Conservation (phyloP, 2,797 vertebrate genomes). For the Pteronotus mesoamericanus region DNA sequence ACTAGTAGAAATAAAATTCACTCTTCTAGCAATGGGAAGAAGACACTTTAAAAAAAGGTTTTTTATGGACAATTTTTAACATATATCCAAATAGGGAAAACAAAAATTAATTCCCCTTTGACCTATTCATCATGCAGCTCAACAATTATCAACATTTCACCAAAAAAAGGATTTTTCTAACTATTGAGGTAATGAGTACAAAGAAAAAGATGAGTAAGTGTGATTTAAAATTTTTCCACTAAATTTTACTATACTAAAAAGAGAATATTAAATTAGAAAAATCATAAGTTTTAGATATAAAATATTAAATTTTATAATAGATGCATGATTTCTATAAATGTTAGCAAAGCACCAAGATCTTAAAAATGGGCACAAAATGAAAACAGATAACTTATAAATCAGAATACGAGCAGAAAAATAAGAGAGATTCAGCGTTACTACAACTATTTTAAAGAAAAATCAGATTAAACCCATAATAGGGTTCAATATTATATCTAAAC, state of each 20-base stretch:
- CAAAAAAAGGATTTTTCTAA: not conserved
- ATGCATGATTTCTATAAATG: not conserved
- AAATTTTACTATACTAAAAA: not conserved
- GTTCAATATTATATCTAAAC: not conserved
- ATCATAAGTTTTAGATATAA: slow-evolving; percentile 4
- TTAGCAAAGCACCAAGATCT: not conserved
- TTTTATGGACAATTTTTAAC: not conserved
- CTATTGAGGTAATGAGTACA: not conserved
- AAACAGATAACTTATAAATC: not conserved
- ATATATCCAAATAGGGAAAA: not conserved
- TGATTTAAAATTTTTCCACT: not conserved
- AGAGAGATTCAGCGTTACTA: not conserved
- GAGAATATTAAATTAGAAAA: not conserved
- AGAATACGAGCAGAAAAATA: not conserved
- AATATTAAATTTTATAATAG: not conserved
- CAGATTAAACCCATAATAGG: not conserved
- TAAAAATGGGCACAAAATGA: not conserved
- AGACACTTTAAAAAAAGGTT: not conserved
- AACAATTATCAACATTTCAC: not conserved
- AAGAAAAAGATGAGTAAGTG: not conserved
- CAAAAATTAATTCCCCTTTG: not conserved
- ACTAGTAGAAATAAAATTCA: not conserved
- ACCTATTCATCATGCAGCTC: not conserved
- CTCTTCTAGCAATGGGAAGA: not conserved
- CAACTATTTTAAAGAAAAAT: not conserved